Evolutionary conservation across 2,113 vertebrate species (phyloP).

Genomic region (Halichoeres trimaculatus): DNA sequence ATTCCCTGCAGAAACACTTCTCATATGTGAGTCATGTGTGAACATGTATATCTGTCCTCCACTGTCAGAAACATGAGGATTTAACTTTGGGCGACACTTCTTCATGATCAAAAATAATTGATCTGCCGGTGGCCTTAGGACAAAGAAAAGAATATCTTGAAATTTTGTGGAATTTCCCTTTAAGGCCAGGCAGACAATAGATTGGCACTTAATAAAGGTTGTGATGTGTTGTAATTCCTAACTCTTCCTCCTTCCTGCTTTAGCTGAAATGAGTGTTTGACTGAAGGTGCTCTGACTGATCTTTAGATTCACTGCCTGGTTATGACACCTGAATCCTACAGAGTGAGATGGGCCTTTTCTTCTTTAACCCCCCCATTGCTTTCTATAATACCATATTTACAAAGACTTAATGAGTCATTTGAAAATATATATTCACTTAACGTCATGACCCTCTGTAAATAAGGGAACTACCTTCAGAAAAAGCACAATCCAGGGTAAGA

Average conservation of each 20-base stretch:
- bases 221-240: constrained; percentile 49
- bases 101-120: constrained; percentile 20
- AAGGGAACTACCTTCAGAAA: constrained; percentile 12
- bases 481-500: constrained; percentile 22
- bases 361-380: constrained; percentile 15
- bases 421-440: constrained; percentile 14
- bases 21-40: constrained; percentile 6
- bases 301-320: constrained; percentile 86
- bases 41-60: constrained; percentile 20
- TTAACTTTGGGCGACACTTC: constrained; percentile 27
- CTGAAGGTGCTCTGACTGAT: constrained; percentile 79
- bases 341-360: constrained; percentile 77
- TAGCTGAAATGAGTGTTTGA: constrained; percentile 57
- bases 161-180: constrained; percentile 14
- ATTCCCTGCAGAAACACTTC: background rate
- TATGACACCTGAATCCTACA: constrained; percentile 85
- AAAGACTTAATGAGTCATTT: constrained; percentile 1
- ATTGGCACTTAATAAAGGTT: constrained; percentile 18
- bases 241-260: constrained; percentile 64
- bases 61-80: constrained; percentile 22
- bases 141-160: constrained; percentile 5
- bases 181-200: constrained; percentile 18
- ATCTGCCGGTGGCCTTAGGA: background rate
- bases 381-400: constrained; percentile 8
- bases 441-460: constrained; percentile 1